Evolutionary conservation across 64 coral and sea anemone genomes (phyloP), one percentile per base, ranked within the genome.

Genomic region (Montipora capricornis): DNA sequence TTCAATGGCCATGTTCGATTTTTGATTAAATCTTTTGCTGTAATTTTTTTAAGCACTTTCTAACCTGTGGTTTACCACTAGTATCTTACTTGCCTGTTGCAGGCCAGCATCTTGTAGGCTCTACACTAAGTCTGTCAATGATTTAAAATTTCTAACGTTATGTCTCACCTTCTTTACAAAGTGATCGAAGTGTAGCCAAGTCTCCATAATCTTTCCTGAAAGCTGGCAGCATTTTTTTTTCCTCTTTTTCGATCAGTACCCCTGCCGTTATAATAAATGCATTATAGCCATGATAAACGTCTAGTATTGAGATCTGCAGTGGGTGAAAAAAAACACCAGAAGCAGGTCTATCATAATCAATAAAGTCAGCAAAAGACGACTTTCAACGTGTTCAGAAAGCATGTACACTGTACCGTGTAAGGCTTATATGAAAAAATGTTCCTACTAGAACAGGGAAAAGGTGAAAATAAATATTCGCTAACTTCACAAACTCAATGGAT

Each of bases 111-210:
- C 60, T 64, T 64, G 60, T 64, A 64, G 60, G 60, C 60, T 10
- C 60, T 64, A 64, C 60, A 17, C 60, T 64, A 64, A 64, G 60
- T 64, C 60, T 64, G 60, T 64, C 60, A 64, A 64, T 64, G 60
- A 64, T 64, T 64, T 64, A 64, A 64, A 64, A 64, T 64, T 64
- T 64, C 60, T 64, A 26, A 26, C 26, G 26, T 66, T 15, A 66
- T 15, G 11, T 66, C 73, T 75, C 26, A 75, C 73, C 73, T 75
- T 37, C 20, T 75, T 75, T 75, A 45, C 73, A 75, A 75, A 75
- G 73, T 11, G 73, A 75, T 75, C 73, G 73, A 44, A 75, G 26
- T 29, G 37, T 75, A 6, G 73, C 73, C 73, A 75, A 75, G 12
- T 75, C 26, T 6, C 73, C 26, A 46, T 75, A 75, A 75, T 75